Evolutionary conservation across 2,113 vertebrate genomes (phyloP), one percentile per base, ranked within the genome.

Genomic region (Sander vitreus): DNA sequence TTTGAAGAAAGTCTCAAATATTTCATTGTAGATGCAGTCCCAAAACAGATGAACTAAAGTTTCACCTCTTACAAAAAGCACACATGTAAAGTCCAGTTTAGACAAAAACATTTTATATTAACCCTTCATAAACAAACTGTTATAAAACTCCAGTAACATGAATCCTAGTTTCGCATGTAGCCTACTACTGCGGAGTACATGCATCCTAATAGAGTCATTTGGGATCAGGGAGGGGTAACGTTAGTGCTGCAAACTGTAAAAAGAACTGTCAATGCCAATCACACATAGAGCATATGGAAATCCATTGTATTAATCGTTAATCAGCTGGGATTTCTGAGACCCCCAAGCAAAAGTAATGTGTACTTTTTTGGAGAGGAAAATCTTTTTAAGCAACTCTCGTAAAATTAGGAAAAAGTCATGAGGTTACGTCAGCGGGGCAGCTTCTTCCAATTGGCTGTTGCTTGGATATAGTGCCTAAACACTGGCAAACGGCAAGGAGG

Each of bases 381-480:
- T 33, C 25, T 33, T 25, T 23, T 9, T 14, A 58, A 39, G 33
- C 30, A 63, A 30, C 57, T 57, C 57, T 57, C 12, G 5, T 57
- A 57, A 33, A 33, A 63, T 14, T n/a, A 43, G 10, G 10, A 6
- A 14, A 63, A 63, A 2, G 33, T 63, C 2, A 39, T 15, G 0
- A 23, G 23, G 13, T 23, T 71, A 9, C 23, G 54, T 59, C 45
- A 59, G 0, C 39, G 14, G 5, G 1, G 30, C 16, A 18, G 23
- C 51, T 47, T 66, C 18, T 4, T 25, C 19, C 5, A 5, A 87
- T 88, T 88, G 88, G 80, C 81, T 74, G 91, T 91, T 89, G 39
- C 93, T 59, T 62, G 36, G 92, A 77, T 65, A 90, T 86, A 0
- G 25, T 2, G 6, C 4, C 1, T 18, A 8, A 78, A 75, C 69